Evolutionary conservation across 92 coral and sea anemone species (phyloP).

Genomic region (Palythoa heliodiscus): DNA sequence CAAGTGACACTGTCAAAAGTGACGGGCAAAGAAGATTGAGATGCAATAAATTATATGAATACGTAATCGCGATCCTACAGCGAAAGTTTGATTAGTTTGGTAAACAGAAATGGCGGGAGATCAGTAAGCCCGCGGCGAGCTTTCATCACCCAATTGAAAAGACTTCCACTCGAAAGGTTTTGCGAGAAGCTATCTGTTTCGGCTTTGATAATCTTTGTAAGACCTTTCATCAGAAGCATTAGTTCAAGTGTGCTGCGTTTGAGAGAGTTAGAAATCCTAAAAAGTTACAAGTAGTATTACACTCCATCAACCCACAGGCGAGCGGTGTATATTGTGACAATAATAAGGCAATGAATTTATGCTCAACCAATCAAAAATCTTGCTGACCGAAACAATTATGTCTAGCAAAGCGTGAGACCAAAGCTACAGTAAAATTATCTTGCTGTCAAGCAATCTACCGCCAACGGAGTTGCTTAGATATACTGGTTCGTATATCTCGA

Average conservation of each 20-base stretch:
- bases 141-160: conserved; percentile 48
- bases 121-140: conserved; percentile 29
- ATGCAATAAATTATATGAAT: conserved; percentile 76
- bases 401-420: conserved; percentile 59
- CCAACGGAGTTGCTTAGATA: conserved; percentile 34
- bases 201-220: conserved; percentile 12
- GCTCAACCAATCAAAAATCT: conserved; percentile 62
- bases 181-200: conserved; percentile 29
- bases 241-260: background rate
- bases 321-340: conserved; percentile 39
- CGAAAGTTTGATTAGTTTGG: conserved; percentile 84
- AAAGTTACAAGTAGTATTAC: conserved; percentile 16
- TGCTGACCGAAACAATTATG: conserved; percentile 66
- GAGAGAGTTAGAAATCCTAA: conserved; percentile 3
- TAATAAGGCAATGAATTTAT: conserved; percentile 77
- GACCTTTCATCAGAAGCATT: conserved; percentile 2
- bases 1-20: conserved; percentile 51
- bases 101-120: conserved; percentile 75
- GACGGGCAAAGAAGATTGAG: conserved; percentile 47
- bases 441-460: conserved; percentile 51
- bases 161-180: conserved; percentile 46
- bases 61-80: conserved; percentile 82
- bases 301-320: conserved; percentile 37
- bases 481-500: conserved; percentile 19
- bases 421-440: conserved; percentile 38